A percentile compares a stretch with the other conserved stretches of the same genome.
phyloP scores from a whole-genome alignment of 1,140 invertebrate species.

The Cotesia chilonis region DNA sequence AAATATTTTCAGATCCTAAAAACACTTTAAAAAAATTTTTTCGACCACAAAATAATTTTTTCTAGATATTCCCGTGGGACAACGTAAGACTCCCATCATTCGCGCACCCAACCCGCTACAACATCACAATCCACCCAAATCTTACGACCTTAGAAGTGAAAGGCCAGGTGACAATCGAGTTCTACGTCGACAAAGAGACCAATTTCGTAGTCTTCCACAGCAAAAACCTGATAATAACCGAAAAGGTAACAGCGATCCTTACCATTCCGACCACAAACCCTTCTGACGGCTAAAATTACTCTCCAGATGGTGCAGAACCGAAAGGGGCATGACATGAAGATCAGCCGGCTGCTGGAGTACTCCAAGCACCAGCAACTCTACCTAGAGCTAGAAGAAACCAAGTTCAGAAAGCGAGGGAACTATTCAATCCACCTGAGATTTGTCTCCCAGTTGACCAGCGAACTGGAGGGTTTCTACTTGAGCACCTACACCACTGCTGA shows the following conservation, averaged over 20 bases:
- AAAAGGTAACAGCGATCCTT: constrained; percentile 69
- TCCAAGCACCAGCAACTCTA: constrained; percentile 85
- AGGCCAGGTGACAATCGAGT: constrained; percentile 87
- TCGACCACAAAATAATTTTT: constrained; percentile 14
- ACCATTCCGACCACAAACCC: neutral
- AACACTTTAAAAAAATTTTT: constrained; percentile 13
- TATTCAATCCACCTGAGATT: constrained; percentile 88
- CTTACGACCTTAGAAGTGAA: constrained; percentile 87
- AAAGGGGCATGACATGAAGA: constrained; percentile 76
- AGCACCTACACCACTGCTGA: constrained; percentile 81
- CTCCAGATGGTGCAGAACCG: constrained; percentile 76
- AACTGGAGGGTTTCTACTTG: constrained; percentile 91
- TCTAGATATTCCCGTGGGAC: constrained; percentile 88
- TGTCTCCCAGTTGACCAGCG: constrained; percentile 79
- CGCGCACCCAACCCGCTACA: constrained; percentile 84
- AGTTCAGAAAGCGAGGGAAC: constrained; percentile 79
- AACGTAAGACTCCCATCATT: constrained; percentile 83
- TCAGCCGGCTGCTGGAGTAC: constrained; percentile 81
- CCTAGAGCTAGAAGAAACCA: constrained; percentile 79
- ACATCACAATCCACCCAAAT: constrained; percentile 92
- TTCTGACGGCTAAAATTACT: constrained; percentile 30
- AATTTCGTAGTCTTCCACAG: constrained; percentile 91
- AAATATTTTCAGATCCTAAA: too few relatives aligned
- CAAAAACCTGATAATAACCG: constrained; percentile 87
- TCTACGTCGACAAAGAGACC: constrained; percentile 83